These are phyloP conservation scores for Pogonomyrmex californicus DNA, from an alignment of 1,140 invertebrate species.

Conservation along the genomic window DNA sequence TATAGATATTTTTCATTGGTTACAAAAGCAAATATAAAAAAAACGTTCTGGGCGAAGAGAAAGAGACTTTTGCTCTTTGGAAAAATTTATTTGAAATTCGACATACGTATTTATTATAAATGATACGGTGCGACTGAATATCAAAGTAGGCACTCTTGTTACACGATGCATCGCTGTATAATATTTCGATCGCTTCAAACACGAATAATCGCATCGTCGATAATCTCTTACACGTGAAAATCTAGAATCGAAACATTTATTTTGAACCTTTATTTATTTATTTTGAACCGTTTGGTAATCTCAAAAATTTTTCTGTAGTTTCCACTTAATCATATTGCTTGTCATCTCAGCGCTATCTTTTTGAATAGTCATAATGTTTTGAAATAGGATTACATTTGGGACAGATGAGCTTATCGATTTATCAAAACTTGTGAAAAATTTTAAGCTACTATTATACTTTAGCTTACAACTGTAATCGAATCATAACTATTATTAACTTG, in stretches of 20 bases:
- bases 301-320: conserved; percentile 18
- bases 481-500: not conserved
- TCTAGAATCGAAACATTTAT: not conserved
- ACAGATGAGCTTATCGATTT: not conserved
- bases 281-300: not conserved
- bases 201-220: conserved; percentile 21
- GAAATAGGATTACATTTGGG: not conserved
- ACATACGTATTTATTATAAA: not conserved
- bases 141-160: not conserved
- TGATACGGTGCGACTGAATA: conserved; percentile 14
- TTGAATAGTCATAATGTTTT: not conserved
- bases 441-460: not conserved
- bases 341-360: not conserved
- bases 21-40: not conserved
- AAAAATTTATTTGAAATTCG: not conserved
- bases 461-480: no score
- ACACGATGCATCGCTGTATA: not conserved
- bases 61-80: not conserved
- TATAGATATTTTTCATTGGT: not conserved
- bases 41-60: not conserved
- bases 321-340: not conserved
- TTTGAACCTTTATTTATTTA: conserved; percentile 14
- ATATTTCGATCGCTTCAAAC: conserved; percentile 12
- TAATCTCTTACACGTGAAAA: conserved; percentile 11
- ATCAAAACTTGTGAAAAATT: conserved; percentile 16